Percentiles rank a stretch among this genome's conserved stretches.
Evolutionary conservation across 2,888 invertebrate genomes (phyloP).

Genomic region (Trachelus stipa): DNA sequence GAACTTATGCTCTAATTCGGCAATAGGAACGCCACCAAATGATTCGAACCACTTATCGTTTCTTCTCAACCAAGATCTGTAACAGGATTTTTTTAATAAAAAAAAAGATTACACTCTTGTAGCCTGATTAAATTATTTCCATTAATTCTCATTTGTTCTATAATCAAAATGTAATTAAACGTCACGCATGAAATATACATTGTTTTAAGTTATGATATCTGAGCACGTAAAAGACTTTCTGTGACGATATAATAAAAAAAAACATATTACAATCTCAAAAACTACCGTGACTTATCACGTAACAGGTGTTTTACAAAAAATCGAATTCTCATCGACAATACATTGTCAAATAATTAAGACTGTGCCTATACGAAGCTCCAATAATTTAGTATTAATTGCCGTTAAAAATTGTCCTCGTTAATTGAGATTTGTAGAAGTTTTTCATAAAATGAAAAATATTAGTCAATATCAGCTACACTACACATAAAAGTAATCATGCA

Average conservation of each 20-base stretch:
- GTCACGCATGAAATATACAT: neutral
- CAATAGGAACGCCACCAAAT: conserved; percentile 38
- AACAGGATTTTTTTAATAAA: neutral
- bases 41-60: conserved; percentile 52
- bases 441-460: neutral
- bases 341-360: neutral
- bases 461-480: neutral
- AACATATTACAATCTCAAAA: neutral
- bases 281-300: neutral
- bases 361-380: neutral
- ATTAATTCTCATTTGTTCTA: no score
- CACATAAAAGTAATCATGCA: neutral
- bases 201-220: neutral
- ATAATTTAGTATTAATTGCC: neutral
- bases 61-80: conserved; percentile 49
- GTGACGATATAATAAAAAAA: neutral
- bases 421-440: neutral
- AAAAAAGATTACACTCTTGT: neutral
- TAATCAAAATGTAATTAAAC: neutral
- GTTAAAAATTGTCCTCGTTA: neutral
- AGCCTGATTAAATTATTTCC: no score
- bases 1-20: conserved; percentile 41
- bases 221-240: neutral
- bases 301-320: neutral
- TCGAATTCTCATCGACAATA: neutral